Evolutionary conservation across 2,888 invertebrate species (phyloP), one percentile per base, ranked within the genome.

Genomic region (Cheilosia grossa): DNA sequence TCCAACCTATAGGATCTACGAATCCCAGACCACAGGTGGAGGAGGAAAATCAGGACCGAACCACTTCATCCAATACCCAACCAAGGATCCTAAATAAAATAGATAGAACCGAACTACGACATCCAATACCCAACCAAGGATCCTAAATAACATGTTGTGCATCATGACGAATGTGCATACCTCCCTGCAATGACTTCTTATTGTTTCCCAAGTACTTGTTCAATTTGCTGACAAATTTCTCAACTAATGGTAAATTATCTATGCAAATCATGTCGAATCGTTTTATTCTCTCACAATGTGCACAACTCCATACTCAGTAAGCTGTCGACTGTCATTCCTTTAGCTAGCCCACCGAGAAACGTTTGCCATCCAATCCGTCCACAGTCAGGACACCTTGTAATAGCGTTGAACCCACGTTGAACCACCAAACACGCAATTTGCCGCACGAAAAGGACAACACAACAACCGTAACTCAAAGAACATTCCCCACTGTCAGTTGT

Each of bases 401-500:
- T 53, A 58, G 47, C 66, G 61, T 30, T 63, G 44, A 75, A 44
- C 63, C 78, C 61, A 63, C 77, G 58, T 61, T 24, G 33, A 17
- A 33, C 37, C 33, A 9, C 51, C 49, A 70, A 70, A 69, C 83
- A 83, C 79, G 73, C 83, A 74, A 63, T 59, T 73, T 56, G 61
- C 73, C 61, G 53, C 72, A 51, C 82, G 49, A 33, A 51, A 72
- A 53, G 70, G 70, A 77, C 63, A 64, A 33, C 54, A 63, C 42
- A 58, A 33, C 67, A 51, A 51, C 51, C 21, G 15, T 21, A 78
- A 66, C 78, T 56, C 59, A 56, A 40, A 33, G 61, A 73, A 74
- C 69, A 67, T 80, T 80, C 74, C 63, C 64, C 66, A 59, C 83
- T 83, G 83, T 80, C 83, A 74, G 74, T 74, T 80, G 83, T 44